A percentile compares a stretch with the other conserved stretches of the same genome.
These are phyloP conservation scores for Myripristis jacobus DNA, from an alignment of 2,797 vertebrate genomes.

Conservation along the genomic window DNA sequence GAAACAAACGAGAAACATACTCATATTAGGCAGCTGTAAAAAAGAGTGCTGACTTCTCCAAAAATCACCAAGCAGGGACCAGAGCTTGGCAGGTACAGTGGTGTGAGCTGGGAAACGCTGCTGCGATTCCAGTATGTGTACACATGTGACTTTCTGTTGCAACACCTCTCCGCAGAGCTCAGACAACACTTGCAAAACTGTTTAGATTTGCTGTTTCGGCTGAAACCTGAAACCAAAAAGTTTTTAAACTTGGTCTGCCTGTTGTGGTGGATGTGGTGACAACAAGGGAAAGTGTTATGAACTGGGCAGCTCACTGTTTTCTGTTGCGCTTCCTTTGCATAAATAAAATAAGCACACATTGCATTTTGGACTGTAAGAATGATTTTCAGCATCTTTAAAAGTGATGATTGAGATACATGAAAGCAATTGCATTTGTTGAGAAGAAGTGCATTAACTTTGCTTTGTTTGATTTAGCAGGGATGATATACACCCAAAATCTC, in stretches of 20 bases:
- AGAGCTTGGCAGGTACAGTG: slow-evolving; percentile 45
- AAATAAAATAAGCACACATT: neutral
- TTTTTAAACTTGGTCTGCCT: neutral
- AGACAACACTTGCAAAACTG: slow-evolving; percentile 11
- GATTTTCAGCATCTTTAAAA: too few relatives aligned
- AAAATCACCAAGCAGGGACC: slow-evolving; percentile 39
- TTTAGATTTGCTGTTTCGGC: slow-evolving; percentile 12
- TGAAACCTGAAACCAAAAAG: slow-evolving; percentile 15
- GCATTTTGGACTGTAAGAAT: too few relatives aligned
- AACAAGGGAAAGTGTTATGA: neutral
- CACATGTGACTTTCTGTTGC: slow-evolving; percentile 54
- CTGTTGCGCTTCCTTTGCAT: neutral
- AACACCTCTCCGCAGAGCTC: slow-evolving; percentile 31
- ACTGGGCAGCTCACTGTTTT: neutral
- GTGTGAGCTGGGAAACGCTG: slow-evolving; percentile 53
- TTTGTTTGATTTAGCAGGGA: too few relatives aligned
- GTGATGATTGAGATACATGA: too few relatives aligned
- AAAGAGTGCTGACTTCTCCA: slow-evolving; percentile 38
- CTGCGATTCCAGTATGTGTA: slow-evolving; percentile 58
- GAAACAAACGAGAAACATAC: slow-evolving; percentile 22
- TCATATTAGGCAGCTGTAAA: slow-evolving; percentile 7
- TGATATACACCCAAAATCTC: too few relatives aligned
- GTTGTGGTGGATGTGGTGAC: neutral
- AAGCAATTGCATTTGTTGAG: too few relatives aligned
- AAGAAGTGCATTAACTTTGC: too few relatives aligned